Evolutionary conservation across 2,888 invertebrate genomes (phyloP).

Genomic region (Athalia cordata): DNA sequence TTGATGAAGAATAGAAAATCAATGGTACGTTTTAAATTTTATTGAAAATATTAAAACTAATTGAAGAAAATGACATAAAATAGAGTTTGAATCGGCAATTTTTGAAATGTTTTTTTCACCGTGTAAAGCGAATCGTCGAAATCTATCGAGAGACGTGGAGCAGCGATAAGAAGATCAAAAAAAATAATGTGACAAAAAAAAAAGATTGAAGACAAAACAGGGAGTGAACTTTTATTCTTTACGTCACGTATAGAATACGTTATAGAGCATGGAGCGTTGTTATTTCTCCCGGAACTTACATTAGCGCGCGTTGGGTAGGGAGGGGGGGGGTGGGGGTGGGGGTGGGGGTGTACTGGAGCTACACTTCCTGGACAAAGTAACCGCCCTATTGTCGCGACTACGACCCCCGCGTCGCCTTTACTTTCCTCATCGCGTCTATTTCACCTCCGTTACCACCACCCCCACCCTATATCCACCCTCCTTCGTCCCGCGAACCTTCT

Average conservation of each 20-base stretch:
- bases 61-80: too few species aligned
- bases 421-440: constrained; percentile 43
- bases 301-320: constrained; percentile 57
- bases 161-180: neutral
- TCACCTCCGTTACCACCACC: neutral
- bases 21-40: too few species aligned
- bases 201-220: constrained; percentile 30
- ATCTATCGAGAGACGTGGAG: neutral
- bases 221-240: constrained; percentile 53
- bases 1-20: too few species aligned
- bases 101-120: too few species aligned
- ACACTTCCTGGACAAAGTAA: constrained; percentile 64
- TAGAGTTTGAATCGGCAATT: too few species aligned
- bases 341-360: constrained; percentile 51
- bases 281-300: constrained; percentile 60
- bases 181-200: neutral
- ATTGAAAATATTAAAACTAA: too few species aligned
- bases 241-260: constrained; percentile 34
- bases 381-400: constrained; percentile 61
- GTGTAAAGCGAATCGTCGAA: too few species aligned
- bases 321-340: too few species aligned
- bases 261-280: constrained; percentile 44
- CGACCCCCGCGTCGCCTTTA: constrained; percentile 48
- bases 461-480: constrained; percentile 30
- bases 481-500: constrained; percentile 38